Percentiles rank a stretch among this genome's conserved stretches.
Evolutionary conservation across 2,888 invertebrate species (phyloP).

Genomic region (Dryocosmus kuriphilus): DNA sequence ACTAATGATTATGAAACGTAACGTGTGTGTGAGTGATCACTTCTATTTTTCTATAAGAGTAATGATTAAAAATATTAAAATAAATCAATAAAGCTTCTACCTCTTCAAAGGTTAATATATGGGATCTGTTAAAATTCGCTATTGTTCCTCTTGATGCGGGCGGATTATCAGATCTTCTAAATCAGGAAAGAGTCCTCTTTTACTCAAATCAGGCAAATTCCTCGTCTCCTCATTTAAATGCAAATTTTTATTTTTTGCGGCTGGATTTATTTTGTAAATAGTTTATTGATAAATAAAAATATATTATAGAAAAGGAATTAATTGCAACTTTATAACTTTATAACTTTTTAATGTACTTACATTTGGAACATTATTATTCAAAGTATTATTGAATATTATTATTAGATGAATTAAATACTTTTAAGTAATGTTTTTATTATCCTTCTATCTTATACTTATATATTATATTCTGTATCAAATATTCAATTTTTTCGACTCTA

Average conservation of each 20-base stretch:
- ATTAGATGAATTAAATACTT: too few relatives aligned
- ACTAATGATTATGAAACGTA: background rate
- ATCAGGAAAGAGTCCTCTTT: background rate
- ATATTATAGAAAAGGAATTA: too few relatives aligned
- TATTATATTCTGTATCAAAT: too few relatives aligned
- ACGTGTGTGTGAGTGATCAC: background rate
- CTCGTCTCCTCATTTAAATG: background rate
- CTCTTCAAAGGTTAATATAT: background rate
- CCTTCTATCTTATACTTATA: too few relatives aligned
- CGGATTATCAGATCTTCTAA: background rate
- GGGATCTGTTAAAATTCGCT: background rate
- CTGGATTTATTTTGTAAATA: too few relatives aligned
- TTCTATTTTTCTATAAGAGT: background rate
- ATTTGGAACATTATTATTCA: too few relatives aligned
- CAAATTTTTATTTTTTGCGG: background rate
- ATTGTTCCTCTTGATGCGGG: background rate
- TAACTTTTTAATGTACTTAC: too few relatives aligned
- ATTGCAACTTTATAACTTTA: too few relatives aligned
- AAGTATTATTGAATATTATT: too few relatives aligned
- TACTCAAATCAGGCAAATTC: background rate
- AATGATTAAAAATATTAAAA: slow-evolving; percentile 16
- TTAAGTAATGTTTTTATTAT: too few relatives aligned
- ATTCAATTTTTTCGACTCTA: too few relatives aligned
- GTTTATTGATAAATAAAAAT: too few relatives aligned
- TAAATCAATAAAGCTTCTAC: slow-evolving; percentile 18